phyloP scores from a whole-genome alignment of 2,113 vertebrate genomes.

The Cyanoramphus novaezelandiae region DNA sequence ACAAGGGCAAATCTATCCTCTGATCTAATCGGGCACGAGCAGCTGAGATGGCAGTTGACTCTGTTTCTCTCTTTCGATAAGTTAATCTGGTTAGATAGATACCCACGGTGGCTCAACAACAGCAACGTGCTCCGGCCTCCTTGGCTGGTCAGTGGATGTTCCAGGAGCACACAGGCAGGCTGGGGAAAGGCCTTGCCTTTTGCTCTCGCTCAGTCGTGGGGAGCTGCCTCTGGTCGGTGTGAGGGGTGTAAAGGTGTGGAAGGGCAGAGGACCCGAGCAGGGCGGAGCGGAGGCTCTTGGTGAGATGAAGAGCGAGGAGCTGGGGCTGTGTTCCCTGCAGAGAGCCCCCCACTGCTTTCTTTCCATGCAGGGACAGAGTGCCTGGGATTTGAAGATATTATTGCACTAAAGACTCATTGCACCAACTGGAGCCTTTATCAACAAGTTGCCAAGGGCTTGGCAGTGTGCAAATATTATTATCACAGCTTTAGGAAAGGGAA shows the following conservation, averaged over 20 bases:
- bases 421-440: background rate
- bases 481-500: background rate
- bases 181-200: background rate
- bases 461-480: background rate
- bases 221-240: background rate
- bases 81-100: background rate
- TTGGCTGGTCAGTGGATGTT: background rate
- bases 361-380: fast-evolving
- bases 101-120: background rate
- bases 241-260: background rate
- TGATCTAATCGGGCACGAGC: constrained; percentile 32
- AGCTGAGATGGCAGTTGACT: background rate
- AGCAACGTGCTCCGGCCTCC: background rate
- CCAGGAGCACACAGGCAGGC: background rate
- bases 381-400: background rate
- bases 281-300: background rate
- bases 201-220: background rate
- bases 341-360: background rate
- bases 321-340: background rate
- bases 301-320: background rate
- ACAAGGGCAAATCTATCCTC: background rate
- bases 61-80: background rate
- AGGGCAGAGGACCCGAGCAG: background rate
- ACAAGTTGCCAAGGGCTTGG: background rate
- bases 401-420: background rate